Percentiles rank a stretch among this genome's conserved stretches.
Evolutionary conservation across 2,113 vertebrate species (phyloP).

Genomic region (Murina feae): DNA sequence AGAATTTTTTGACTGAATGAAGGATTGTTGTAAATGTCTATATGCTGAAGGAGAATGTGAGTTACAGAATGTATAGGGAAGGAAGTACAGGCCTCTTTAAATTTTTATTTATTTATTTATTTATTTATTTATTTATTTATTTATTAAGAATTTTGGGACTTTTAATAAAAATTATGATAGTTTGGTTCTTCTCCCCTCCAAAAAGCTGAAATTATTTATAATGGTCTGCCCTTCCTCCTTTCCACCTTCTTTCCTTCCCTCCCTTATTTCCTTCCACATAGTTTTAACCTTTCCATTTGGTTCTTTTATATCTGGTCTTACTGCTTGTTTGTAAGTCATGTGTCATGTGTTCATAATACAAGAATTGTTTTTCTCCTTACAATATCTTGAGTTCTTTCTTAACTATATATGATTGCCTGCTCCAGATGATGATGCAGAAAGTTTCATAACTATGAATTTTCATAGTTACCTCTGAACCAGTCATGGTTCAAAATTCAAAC

Average conservation of each 20-base stretch:
- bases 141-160: not conserved
- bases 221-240: not conserved
- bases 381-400: not conserved
- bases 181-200: not conserved
- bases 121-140: not conserved
- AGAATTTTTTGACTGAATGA: not conserved
- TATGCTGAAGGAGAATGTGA: not conserved
- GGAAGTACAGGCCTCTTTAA: not conserved
- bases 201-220: not conserved
- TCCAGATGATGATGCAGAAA: not conserved
- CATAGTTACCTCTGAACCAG: not conserved
- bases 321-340: not conserved
- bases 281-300: not conserved
- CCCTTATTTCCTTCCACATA: not conserved
- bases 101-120: not conserved
- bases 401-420: not conserved
- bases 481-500: not conserved
- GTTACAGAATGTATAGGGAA: not conserved
- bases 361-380: constrained; percentile 5
- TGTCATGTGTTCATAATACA: not conserved
- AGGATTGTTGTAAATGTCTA: not conserved
- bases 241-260: not conserved
- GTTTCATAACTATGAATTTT: not conserved
- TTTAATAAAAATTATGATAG: not conserved
- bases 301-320: not conserved